A percentile compares a stretch with the other conserved stretches of the same genome.
These are phyloP conservation scores for Spheniscus humboldti DNA, from an alignment of 2,797 vertebrate genomes.

Conservation along the genomic window DNA sequence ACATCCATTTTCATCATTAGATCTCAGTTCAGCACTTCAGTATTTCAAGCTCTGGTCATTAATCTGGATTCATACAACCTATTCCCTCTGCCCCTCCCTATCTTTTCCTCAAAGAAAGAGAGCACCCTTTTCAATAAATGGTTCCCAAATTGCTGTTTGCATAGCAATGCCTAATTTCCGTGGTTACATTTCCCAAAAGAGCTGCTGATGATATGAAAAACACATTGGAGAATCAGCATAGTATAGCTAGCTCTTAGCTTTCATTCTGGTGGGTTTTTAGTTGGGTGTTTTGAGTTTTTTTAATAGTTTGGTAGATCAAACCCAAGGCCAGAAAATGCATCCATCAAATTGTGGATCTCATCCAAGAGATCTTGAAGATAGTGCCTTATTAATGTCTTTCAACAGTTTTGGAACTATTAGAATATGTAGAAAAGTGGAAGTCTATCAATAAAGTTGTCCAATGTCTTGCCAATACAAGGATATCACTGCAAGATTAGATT, in stretches of 20 bases:
- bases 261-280: not conserved
- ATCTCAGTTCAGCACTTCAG: not conserved
- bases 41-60: conserved; percentile 14
- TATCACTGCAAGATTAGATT: not conserved
- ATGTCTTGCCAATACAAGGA: not conserved
- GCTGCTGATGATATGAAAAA: not conserved
- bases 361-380: not conserved
- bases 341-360: not conserved
- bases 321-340: not conserved
- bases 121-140: conserved; percentile 33
- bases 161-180: conserved; percentile 5
- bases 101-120: not conserved
- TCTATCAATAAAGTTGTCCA: not conserved
- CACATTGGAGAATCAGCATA: not conserved
- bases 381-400: not conserved
- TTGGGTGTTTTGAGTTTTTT: not conserved
- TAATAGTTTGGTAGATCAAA: not conserved
- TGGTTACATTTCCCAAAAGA: conserved; percentile 4
- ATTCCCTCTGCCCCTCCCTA: not conserved
- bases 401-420: not conserved
- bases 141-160: not conserved
- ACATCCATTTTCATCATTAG: conserved; percentile 48
- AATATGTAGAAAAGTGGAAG: not conserved
- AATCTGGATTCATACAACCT: not conserved
- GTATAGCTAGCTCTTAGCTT: not conserved